Percentiles rank a stretch among this genome's conserved stretches.
Evolutionary conservation across 2,888 invertebrate species (phyloP).

Genomic region (Drosophila pegasa): DNA sequence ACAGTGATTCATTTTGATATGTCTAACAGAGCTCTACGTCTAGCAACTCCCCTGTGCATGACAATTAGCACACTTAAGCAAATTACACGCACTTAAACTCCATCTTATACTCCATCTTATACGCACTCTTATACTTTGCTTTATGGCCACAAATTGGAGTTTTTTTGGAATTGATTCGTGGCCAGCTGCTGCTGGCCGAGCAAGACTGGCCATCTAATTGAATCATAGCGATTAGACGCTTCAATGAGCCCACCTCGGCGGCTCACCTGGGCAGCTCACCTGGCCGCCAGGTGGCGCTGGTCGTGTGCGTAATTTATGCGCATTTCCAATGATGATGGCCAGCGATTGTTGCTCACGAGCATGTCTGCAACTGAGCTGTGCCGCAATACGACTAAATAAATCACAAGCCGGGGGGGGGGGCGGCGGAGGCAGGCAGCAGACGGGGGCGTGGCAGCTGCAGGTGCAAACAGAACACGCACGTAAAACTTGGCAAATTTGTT

Average conservation of each 20-base stretch:
- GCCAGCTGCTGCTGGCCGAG: slow-evolving; percentile 16
- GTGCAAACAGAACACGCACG: slow-evolving; percentile 43
- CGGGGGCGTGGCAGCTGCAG: neutral
- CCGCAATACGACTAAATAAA: slow-evolving; percentile 36
- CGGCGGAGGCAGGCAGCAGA: neutral
- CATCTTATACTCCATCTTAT: slow-evolving; percentile 6
- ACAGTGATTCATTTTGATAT: neutral
- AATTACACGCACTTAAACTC: slow-evolving; percentile 4
- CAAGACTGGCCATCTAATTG: slow-evolving; percentile 42
- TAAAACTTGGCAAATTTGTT: slow-evolving; percentile 47
- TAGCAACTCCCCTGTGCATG: neutral
- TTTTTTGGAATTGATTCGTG: slow-evolving; percentile 43
- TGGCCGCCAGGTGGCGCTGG: neutral
- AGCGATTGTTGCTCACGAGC: slow-evolving; percentile 43
- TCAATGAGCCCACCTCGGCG: slow-evolving; percentile 13
- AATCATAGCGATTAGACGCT: slow-evolving; percentile 56
- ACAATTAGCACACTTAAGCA: slow-evolving; percentile 1
- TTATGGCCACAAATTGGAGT: too few species aligned
- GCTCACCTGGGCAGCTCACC: slow-evolving; percentile 1
- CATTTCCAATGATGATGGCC: slow-evolving; percentile 57
- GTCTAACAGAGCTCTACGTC: neutral
- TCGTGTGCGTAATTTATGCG: slow-evolving; percentile 70
- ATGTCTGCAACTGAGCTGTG: slow-evolving; percentile 33
- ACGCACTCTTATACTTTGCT: neutral
- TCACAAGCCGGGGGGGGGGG: slow-evolving; percentile 23